These are phyloP conservation scores for Drosophila nigromelanica DNA, from an alignment of 1,140 invertebrate species.

Conservation along the genomic window DNA sequence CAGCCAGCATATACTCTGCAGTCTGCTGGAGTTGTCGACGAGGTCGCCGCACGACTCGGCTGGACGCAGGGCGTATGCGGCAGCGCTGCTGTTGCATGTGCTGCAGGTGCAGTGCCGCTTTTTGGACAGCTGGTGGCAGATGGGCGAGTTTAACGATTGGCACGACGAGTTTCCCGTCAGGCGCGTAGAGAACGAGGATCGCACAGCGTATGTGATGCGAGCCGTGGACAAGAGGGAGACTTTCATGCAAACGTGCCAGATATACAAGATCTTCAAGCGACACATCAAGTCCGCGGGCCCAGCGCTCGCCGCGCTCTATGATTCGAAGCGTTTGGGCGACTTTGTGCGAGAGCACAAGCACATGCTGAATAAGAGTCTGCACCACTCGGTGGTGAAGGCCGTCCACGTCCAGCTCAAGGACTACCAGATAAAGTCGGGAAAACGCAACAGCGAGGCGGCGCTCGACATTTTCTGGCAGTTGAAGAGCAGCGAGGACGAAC, in stretches of 20 bases:
- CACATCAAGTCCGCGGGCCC: slow-evolving; percentile 7
- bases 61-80: background rate
- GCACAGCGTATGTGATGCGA: slow-evolving; percentile 16
- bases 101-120: slow-evolving; percentile 35
- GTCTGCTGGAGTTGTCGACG: background rate
- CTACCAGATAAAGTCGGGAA: slow-evolving; percentile 4
- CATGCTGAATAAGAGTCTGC: background rate
- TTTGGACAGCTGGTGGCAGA: slow-evolving; percentile 44
- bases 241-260: background rate
- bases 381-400: slow-evolving; percentile 5
- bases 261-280: slow-evolving; percentile 10
- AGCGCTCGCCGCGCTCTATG: slow-evolving; percentile 27
- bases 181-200: background rate
- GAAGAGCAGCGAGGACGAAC: background rate
- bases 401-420: slow-evolving; percentile 12
- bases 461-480: slow-evolving; percentile 39
- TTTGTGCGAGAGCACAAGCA: slow-evolving; percentile 10
- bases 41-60: too few relatives aligned
- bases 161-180: slow-evolving; percentile 24
- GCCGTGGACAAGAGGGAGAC: fast-evolving
- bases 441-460: fast-evolving
- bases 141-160: slow-evolving; percentile 36
- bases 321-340: background rate
- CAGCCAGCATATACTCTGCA: slow-evolving; percentile 7
- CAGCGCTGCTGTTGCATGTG: slow-evolving; percentile 23